phyloP scores from a whole-genome alignment of 1,140 invertebrate species.

The Cherax quadricarinatus region DNA sequence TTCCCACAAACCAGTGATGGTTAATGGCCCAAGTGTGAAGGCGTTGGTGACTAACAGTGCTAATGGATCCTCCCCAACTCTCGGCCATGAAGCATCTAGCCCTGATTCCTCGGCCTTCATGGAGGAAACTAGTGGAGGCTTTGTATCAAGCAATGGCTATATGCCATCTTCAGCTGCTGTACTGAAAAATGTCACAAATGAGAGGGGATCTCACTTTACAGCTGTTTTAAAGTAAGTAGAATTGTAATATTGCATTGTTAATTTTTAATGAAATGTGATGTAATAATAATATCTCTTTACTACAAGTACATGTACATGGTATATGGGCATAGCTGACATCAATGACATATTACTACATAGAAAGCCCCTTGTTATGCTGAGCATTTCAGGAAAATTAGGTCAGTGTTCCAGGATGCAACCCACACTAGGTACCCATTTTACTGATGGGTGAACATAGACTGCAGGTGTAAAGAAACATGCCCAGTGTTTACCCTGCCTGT shows the following conservation, averaged over 20 bases:
- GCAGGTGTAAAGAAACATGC: too few species aligned
- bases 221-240: slow-evolving; percentile 66
- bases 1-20: slow-evolving; percentile 54
- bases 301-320: too few species aligned
- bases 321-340: too few species aligned
- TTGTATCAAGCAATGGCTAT: slow-evolving; percentile 33
- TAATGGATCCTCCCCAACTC: slow-evolving; percentile 36
- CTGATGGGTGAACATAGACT: too few species aligned
- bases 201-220: slow-evolving; percentile 63
- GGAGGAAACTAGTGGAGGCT: slow-evolving; percentile 38
- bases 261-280: too few species aligned
- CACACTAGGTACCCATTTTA: too few species aligned
- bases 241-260: not conserved
- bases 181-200: slow-evolving; percentile 51
- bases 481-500: too few species aligned
- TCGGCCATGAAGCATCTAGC: slow-evolving; percentile 16
- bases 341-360: too few species aligned
- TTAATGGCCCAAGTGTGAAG: slow-evolving; percentile 69
- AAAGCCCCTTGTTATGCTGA: too few species aligned
- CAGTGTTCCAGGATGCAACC: too few species aligned
- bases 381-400: too few species aligned
- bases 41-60: slow-evolving; percentile 64
- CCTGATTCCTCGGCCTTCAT: slow-evolving; percentile 54
- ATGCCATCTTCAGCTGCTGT: slow-evolving; percentile 20
- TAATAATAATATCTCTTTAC: too few species aligned